Base-by-base conservation (phyloP, 2,888 invertebrate species). In the Drosophila merina region DNA sequence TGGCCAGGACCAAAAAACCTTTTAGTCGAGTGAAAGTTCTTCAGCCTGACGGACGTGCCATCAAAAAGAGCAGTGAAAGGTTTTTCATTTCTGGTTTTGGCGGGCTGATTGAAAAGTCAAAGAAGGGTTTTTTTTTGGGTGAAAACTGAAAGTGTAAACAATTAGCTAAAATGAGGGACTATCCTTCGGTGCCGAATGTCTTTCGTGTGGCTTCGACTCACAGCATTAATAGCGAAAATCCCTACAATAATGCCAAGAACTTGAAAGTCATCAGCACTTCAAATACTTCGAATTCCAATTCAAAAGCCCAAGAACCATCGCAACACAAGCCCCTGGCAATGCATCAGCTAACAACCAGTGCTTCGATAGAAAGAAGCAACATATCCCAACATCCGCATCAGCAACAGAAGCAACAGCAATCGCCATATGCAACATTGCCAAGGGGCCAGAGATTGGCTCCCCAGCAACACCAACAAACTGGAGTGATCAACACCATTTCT, bases 161-260 rank as follows among this genome's bases (percentile, higher is more conserved):
- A 42, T 28, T 28, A 5, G 28, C 6, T 8, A 67, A 49, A 70
- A 91, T 91, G 91, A 89, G 88, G 73, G 89, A 91, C 82, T 89
- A 90, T 88, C 89, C 88, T 8, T 80, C 88, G 54, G 87, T 90
- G 74, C 90, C 91, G 60, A 91, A 90, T 88, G 91, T 91, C 31
- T 91, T 91, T 79, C 90, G 90, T 56, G 89, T 88, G 59, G 88
- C 88, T 49, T 90, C 90, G 56, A 82, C 88, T 31, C 89, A 89
- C 57, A 89, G 86, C 64, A 85, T 88, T 49, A 89, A 90, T 68
- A 85, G 78, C 54, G 25, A 57, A 45, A 28, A 54, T 50, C 45
- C 62, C 48, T 55, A 73, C 62, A 75, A 66, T 72, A 86, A 72
- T 52, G 66, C 47, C 44, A 77, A 48, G 14, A 10, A 26, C 7